Base-by-base conservation (phyloP, 2,888 invertebrate genomes). In the Baccha elongata region DNA sequence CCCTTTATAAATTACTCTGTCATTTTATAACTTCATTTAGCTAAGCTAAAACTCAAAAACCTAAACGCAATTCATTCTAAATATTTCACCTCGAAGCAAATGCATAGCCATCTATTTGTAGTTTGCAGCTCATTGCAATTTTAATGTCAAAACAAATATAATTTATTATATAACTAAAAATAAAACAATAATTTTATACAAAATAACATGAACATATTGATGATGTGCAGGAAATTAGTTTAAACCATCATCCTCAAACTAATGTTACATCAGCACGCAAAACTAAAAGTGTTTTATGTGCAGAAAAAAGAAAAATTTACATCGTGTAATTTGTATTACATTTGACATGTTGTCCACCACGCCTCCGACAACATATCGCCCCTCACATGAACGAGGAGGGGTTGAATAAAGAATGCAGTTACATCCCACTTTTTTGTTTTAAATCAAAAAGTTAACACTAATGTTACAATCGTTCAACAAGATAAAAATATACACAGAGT, bases 391-490 rank as follows among this genome's bases (percentile, higher is more conserved):
- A 8, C 10, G 4, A 42, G 17, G 42, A 1, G 17, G 7, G 4
- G 15, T 52, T 29, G 19, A 32, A 10, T 26, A 6, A 2, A 10
- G 8, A 13, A 50, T 23, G 13, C 10, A 23, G 37, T 40, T 10
- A 26, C 35, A 58, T 32, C 50, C 40, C 19, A 48, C 32, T 26
- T 62, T 21, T 35, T 13, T 37, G 23, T 46, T 68, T n/a, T 23
- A 48, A 35, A 55, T 48, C 50, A 58, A 50, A n/a, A 52, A 69
- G 58, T 69, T 69, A 46, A 58, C 64, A 75, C 64, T 65, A 71
- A 64, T 69, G 53, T 73, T 55, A 64, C 79, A 80, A 73, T 71
- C 69, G 35, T 53, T 48, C 65, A 52, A 78, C 50, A 60, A 46
- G 65, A 68, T 44, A 75, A 58, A 62, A 44, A 53, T 15, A 58